A percentile compares a stretch with the other conserved stretches of the same genome.
Evolutionary conservation across 2,113 vertebrate genomes (phyloP).

Genomic region (Mastomys natalensis): DNA sequence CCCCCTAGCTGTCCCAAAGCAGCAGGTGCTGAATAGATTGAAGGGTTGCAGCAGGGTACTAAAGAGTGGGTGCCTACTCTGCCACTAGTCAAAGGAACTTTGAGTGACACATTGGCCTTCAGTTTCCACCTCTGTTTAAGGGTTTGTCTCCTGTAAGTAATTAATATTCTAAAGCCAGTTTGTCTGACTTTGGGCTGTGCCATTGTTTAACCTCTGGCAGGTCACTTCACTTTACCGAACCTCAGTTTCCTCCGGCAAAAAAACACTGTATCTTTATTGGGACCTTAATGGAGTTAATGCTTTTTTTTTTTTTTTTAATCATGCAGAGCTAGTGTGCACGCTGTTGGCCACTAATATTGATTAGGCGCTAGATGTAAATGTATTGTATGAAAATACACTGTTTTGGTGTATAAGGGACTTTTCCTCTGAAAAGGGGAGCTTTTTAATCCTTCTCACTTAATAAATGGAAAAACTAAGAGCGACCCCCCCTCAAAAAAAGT

Average conservation of each 20-base stretch:
- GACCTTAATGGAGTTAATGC: slow-evolving; percentile 17
- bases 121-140: background rate
- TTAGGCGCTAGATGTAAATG: background rate
- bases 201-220: slow-evolving; percentile 12
- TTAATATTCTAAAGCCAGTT: slow-evolving; percentile 31
- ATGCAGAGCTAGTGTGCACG: background rate
- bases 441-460: slow-evolving; percentile 4
- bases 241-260: slow-evolving; percentile 53
- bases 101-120: background rate
- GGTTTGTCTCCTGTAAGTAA: slow-evolving; percentile 10
- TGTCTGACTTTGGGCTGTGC: slow-evolving; percentile 32
- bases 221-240: slow-evolving; percentile 32
- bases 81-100: slow-evolving; percentile 15
- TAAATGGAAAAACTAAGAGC: slow-evolving; percentile 29
- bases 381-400: slow-evolving; percentile 8
- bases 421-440: background rate
- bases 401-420: background rate
- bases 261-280: slow-evolving; percentile 31
- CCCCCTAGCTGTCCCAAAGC: background rate
- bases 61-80: background rate
- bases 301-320: too few relatives aligned
- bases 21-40: slow-evolving; percentile 45
- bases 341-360: background rate
- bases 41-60: background rate
- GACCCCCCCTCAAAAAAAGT: background rate